A percentile compares a stretch with the other conserved stretches of the same genome.
These are phyloP conservation scores for Myathropa florea DNA, from an alignment of 2,888 invertebrate species.

Conservation along the genomic window DNA sequence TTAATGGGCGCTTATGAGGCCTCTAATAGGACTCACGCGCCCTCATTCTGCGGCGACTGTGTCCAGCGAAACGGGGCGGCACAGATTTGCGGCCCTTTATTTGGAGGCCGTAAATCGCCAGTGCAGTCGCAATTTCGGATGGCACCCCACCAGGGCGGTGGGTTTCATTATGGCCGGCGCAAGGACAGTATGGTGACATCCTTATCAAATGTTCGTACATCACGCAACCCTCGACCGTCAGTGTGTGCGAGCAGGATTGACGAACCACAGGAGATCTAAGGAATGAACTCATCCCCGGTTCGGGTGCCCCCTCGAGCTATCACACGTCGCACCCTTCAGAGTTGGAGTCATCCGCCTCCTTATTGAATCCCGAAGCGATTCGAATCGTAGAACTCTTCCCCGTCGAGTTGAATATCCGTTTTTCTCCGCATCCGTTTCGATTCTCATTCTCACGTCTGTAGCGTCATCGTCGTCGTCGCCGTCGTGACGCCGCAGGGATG, in stretches of 20 bases:
- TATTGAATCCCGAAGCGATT: slow-evolving; percentile 42
- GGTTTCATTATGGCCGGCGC: slow-evolving; percentile 16
- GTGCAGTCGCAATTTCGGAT: slow-evolving; percentile 19
- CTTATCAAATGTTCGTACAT: slow-evolving; percentile 19
- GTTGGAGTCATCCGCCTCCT: slow-evolving; percentile 21
- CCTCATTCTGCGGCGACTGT: not conserved
- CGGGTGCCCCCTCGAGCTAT: slow-evolving; percentile 1
- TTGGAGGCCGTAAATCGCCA: slow-evolving; percentile 28
- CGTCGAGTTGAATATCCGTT: slow-evolving; percentile 7
- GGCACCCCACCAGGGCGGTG: slow-evolving; percentile 9
- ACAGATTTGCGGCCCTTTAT: not conserved
- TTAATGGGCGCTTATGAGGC: slow-evolving; percentile 20
- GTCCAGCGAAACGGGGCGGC: not conserved
- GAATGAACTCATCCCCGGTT: slow-evolving; percentile 23
- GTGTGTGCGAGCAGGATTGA: slow-evolving; percentile 1
- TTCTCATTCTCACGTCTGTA: slow-evolving; percentile 22
- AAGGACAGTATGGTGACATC: not conserved
- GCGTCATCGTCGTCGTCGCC: not conserved
- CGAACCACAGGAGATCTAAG: slow-evolving; percentile 38
- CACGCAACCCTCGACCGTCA: slow-evolving; percentile 16
- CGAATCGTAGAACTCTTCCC: not conserved
- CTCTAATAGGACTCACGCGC: slow-evolving; percentile 2
- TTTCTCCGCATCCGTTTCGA: not conserved
- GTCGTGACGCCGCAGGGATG: slow-evolving; percentile 46
- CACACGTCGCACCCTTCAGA: slow-evolving; percentile 34